phyloP scores from a whole-genome alignment of 2,797 vertebrate genomes.

The Crocidura indochinensis region DNA sequence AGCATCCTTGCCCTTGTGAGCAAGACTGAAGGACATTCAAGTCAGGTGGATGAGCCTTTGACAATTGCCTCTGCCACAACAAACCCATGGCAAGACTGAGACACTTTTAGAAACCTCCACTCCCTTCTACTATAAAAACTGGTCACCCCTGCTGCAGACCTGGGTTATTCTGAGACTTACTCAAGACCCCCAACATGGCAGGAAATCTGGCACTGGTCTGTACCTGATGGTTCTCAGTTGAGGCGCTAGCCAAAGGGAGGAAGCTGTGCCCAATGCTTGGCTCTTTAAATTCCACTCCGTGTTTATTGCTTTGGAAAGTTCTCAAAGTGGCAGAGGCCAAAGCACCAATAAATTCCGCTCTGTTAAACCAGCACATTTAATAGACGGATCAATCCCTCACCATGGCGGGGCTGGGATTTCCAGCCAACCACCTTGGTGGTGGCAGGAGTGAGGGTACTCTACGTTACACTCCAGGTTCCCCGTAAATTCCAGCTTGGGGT shows the following conservation, averaged over 20 bases:
- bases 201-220: background rate
- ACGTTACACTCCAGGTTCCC: background rate
- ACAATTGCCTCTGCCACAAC: background rate
- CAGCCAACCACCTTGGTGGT: accelerated
- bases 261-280: background rate
- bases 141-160: background rate
- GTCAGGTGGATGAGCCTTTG: background rate
- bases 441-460: background rate
- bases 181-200: background rate
- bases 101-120: background rate
- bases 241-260: background rate
- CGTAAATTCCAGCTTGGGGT: accelerated
- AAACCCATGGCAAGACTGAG: background rate
- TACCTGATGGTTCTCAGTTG: accelerated
- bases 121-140: background rate
- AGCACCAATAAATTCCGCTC: slow-evolving; percentile 73
- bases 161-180: background rate
- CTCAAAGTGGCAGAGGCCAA: slow-evolving; percentile 59
- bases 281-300: slow-evolving; percentile 25
- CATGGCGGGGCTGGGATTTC: background rate
- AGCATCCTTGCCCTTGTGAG: background rate
- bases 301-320: slow-evolving; percentile 61
- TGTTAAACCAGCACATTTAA: slow-evolving; percentile 74
- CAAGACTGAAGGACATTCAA: background rate
- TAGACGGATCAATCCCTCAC: slow-evolving; percentile 63